Evolutionary conservation across 2,888 invertebrate species (phyloP).

Genomic region (Hypselothyrea guttata): DNA sequence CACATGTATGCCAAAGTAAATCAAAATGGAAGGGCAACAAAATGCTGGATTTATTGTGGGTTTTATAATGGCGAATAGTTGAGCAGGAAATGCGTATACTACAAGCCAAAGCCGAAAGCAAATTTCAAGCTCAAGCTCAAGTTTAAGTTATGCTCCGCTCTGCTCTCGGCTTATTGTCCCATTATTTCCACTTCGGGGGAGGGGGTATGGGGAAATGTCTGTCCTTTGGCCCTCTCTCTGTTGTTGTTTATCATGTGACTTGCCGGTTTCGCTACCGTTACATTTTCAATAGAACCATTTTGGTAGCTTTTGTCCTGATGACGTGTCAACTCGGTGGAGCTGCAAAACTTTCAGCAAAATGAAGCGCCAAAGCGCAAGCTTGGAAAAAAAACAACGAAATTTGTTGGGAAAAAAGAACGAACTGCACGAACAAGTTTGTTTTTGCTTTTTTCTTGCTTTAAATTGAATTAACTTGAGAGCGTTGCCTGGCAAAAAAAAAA

Average conservation of each 20-base stretch:
- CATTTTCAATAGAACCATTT: slow-evolving; percentile 50
- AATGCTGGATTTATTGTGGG: slow-evolving; percentile 42
- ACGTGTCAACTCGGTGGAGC: slow-evolving; percentile 69
- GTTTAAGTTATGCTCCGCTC: slow-evolving; percentile 40
- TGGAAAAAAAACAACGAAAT: slow-evolving; percentile 28
- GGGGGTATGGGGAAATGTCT: slow-evolving; percentile 29
- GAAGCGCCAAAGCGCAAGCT: slow-evolving; percentile 64
- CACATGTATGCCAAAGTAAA: slow-evolving; percentile 53
- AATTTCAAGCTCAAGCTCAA: slow-evolving; percentile 51
- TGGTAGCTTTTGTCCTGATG: slow-evolving; percentile 64
- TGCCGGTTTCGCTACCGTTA: slow-evolving; percentile 38
- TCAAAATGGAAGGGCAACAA: slow-evolving; percentile 45
- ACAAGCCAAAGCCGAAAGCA: slow-evolving; percentile 27
- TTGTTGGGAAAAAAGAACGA: slow-evolving; percentile 24
- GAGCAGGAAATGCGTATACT: slow-evolving; percentile 44
- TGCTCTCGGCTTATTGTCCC: not conserved
- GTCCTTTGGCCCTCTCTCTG: slow-evolving; percentile 29
- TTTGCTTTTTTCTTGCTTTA: slow-evolving; percentile 47
- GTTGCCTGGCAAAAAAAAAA: slow-evolving; percentile 16
- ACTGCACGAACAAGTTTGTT: slow-evolving; percentile 62
- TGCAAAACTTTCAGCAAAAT: slow-evolving; percentile 63
- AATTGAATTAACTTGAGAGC: slow-evolving; percentile 73
- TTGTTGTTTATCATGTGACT: slow-evolving; percentile 63
- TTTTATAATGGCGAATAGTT: slow-evolving; percentile 58
- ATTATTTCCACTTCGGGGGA: not conserved